Evolutionary conservation across 2,113 vertebrate species (phyloP), one percentile per base, ranked within the genome.

Genomic region (Notothenia rossii): DNA sequence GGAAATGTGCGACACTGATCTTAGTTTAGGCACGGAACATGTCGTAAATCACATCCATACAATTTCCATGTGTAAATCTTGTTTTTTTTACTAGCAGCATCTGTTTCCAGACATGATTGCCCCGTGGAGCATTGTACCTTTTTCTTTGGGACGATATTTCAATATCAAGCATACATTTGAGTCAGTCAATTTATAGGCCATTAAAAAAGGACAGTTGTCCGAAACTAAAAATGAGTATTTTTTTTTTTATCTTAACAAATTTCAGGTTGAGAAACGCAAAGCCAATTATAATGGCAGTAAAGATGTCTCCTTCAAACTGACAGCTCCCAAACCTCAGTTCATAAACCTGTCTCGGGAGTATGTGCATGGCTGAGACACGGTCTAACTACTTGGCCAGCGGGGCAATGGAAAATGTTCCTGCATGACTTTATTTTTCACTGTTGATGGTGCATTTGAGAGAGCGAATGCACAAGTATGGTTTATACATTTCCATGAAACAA

Each of bases 311-410:
- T 91, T 67, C 83, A 68, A 58, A 90, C 81, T 90, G 91, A 93
- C 91, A 88, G 85, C 83, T 92, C 92, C 89, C 88, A 92, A 92
- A 93, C 90, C 90, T 89, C 90, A 88, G 85, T 86, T 83, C 90
- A 93, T 95, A 93, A 94, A 94, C 89, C 92, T 94, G 93, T 93
- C 93, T 88, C 14, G 70, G 83, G 90, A 92, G 90, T 85, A 91
- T 86, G 90, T 86, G 87, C 85, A 86, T 29, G 75, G 78, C 79
- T 83, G 71, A 81, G 90, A 86, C 75, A 36, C 69, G 80, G 80
- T 82, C 83, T 80, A 79, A 88, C 75, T 74, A 59, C 70, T 90
- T 83, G 91, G 89, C 88, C 86, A 48, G 77, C 82, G 62, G 81
- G 12, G 79, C 75, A 43, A 4, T 88, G 90, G 89, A 92, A 89